These are phyloP conservation scores for Thecophora atra DNA, from an alignment of 2,888 invertebrate genomes.

Conservation along the genomic window DNA sequence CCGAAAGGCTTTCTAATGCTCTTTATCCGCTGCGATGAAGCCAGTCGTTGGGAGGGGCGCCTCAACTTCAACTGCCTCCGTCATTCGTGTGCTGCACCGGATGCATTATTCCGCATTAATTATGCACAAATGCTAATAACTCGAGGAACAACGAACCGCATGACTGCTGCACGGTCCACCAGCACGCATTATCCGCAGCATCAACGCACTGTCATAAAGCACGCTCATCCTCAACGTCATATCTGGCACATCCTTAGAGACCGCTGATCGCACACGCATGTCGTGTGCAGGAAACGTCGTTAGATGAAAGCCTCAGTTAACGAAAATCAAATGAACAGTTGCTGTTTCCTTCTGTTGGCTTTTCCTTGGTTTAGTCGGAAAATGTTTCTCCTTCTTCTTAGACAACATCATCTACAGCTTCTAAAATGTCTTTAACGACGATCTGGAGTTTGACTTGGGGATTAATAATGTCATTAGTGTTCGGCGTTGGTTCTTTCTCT, in stretches of 20 bases:
- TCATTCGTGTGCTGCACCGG: conserved; percentile 12
- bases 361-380: too few species aligned
- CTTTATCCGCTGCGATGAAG: background rate
- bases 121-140: conserved; percentile 35
- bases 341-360: too few species aligned
- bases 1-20: background rate
- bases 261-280: background rate
- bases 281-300: background rate
- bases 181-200: background rate
- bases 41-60: background rate
- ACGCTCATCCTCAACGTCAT: background rate
- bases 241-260: background rate
- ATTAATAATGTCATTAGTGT: conserved; percentile 32
- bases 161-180: conserved; percentile 10
- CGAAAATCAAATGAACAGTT: too few species aligned
- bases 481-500: background rate
- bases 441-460: conserved; percentile 14
- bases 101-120: conserved; percentile 35
- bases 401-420: too few species aligned
- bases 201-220: background rate
- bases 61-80: background rate
- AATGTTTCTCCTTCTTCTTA: too few species aligned
- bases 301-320: background rate
- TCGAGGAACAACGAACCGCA: conserved; percentile 8
- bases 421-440: background rate